Evolutionary conservation across 2,888 invertebrate genomes (phyloP).

Genomic region (Piscicola geometra): DNA sequence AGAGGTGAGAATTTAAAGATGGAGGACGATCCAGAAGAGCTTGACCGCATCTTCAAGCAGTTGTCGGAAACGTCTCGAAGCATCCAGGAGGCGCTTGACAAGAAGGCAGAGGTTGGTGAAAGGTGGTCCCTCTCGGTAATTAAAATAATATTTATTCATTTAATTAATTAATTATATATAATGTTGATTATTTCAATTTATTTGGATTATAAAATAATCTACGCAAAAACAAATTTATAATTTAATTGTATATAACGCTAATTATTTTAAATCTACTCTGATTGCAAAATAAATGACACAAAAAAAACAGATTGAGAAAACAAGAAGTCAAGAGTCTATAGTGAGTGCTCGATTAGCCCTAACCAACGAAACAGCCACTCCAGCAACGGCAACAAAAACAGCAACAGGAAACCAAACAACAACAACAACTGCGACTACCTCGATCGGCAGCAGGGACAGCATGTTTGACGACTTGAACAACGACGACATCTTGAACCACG

Average conservation of each 20-base stretch:
- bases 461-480: conserved; percentile 5
- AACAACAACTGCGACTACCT: not conserved
- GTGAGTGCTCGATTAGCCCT: not conserved
- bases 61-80: conserved; percentile 24
- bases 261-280: too few species aligned
- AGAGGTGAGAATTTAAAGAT: not conserved
- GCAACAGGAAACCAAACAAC: not conserved
- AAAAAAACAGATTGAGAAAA: not conserved
- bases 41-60: conserved; percentile 28
- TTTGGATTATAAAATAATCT: too few species aligned
- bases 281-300: too few species aligned
- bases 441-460: not conserved
- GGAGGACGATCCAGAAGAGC: conserved; percentile 1
- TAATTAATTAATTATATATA: too few species aligned
- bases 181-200: too few species aligned
- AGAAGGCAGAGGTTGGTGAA: not conserved
- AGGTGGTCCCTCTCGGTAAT: too few species aligned
- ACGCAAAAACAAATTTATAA: too few species aligned
- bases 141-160: too few species aligned
- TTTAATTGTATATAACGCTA: too few species aligned
- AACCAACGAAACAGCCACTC: not conserved
- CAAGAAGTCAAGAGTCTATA: not conserved
- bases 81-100: conserved; percentile 26
- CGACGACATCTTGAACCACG: not conserved
- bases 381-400: not conserved